phyloP scores from a whole-genome alignment of 2,797 vertebrate species.

The Chanos chanos region DNA sequence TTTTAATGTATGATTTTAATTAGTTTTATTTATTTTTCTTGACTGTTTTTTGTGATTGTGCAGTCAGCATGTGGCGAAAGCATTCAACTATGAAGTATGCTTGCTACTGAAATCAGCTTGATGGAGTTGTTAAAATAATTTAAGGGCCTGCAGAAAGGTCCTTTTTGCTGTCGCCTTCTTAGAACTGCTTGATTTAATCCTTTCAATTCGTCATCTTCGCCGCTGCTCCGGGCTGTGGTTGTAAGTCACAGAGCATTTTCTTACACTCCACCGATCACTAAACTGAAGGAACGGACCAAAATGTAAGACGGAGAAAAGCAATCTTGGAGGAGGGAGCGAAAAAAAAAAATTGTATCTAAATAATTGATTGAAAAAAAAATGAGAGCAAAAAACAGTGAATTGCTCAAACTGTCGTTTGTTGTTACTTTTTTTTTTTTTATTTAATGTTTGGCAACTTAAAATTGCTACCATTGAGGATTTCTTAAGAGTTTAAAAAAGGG shows the following conservation, averaged over 20 bases:
- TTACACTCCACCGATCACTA: slow-evolving; percentile 49
- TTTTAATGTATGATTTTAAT: too few species aligned
- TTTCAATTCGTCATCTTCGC: slow-evolving; percentile 66
- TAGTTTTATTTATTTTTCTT: too few species aligned
- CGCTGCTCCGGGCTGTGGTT: slow-evolving; percentile 50
- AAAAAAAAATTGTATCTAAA: slow-evolving; percentile 19
- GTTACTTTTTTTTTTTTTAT: slow-evolving; percentile 2
- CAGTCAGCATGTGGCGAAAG: too few species aligned
- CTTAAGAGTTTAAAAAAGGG: not conserved
- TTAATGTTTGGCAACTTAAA: slow-evolving; percentile 2
- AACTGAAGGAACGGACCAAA: slow-evolving; percentile 49
- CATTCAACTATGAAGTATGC: slow-evolving; percentile 49
- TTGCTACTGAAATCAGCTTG: slow-evolving; percentile 54
- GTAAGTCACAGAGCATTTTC: slow-evolving; percentile 54
- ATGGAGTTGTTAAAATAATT: slow-evolving; percentile 68
- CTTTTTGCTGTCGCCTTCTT: slow-evolving; percentile 44
- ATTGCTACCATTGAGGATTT: slow-evolving; percentile 4
- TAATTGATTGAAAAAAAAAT: slow-evolving; percentile 27
- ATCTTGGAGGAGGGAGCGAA: slow-evolving; percentile 29
- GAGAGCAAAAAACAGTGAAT: not conserved
- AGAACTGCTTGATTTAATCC: slow-evolving; percentile 64
- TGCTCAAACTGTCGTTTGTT: slow-evolving; percentile 16
- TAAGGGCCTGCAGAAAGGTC: slow-evolving; percentile 54
- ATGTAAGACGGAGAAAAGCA: slow-evolving; percentile 7
- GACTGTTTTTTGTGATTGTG: too few species aligned